Percentiles rank a stretch among this genome's conserved stretches.
phyloP scores from a whole-genome alignment of 2,888 invertebrate genomes.

The Chloroclysta siterata region DNA sequence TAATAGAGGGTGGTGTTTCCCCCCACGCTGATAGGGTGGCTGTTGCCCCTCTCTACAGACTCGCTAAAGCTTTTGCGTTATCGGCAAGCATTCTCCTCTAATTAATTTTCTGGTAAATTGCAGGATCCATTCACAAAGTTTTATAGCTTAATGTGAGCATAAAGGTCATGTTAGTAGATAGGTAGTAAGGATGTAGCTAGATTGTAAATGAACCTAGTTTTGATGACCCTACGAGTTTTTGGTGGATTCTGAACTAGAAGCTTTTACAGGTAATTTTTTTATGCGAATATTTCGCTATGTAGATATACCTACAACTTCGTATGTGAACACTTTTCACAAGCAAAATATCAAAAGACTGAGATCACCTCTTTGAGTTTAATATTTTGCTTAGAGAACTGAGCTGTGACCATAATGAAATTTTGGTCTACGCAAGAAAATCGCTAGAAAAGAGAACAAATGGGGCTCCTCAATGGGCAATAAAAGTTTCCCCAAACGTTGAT shows the following conservation, averaged over 20 bases:
- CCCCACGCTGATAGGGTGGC: constrained; percentile 15
- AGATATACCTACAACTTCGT: too few relatives aligned
- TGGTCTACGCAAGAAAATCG: constrained; percentile 18
- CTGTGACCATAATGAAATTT: constrained; percentile 14
- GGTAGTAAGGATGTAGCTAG: neutral
- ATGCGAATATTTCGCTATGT: too few relatives aligned
- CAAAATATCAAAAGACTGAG: too few relatives aligned
- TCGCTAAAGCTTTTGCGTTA: constrained; percentile 47
- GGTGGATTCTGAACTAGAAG: too few relatives aligned
- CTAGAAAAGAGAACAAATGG: constrained; percentile 27
- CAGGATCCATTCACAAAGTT: constrained; percentile 41
- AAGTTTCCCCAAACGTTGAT: constrained; percentile 36
- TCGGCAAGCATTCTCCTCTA: constrained; percentile 43
- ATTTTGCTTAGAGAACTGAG: neutral
- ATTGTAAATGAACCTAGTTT: too few relatives aligned
- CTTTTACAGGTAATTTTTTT: too few relatives aligned
- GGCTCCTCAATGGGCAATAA: constrained; percentile 33
- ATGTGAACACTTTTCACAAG: too few relatives aligned
- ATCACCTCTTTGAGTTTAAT: too few relatives aligned
- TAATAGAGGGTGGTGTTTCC: constrained; percentile 40
- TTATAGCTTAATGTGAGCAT: constrained; percentile 36
- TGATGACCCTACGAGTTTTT: too few relatives aligned
- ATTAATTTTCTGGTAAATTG: constrained; percentile 53
- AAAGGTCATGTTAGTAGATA: neutral
- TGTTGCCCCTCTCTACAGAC: constrained; percentile 37